These are phyloP conservation scores for Cataglyphis hispanica DNA, from an alignment of 1,140 invertebrate genomes.

Conservation along the genomic window DNA sequence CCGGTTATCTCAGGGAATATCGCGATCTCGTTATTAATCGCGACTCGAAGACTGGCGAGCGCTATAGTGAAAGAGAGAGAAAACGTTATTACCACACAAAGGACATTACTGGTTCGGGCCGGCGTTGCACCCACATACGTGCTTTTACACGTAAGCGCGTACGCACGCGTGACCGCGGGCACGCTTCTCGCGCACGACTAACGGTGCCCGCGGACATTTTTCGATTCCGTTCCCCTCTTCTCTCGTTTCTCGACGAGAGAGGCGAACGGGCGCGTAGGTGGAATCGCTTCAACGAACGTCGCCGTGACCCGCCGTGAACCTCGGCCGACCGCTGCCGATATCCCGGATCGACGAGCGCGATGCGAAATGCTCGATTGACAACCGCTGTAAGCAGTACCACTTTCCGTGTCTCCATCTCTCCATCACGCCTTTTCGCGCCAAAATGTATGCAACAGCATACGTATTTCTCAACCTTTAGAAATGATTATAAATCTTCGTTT, in stretches of 20 bases:
- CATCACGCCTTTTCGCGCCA: no score
- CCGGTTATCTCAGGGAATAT: constrained; percentile 1
- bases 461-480: neutral
- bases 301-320: constrained; percentile 75
- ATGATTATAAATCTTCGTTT: neutral
- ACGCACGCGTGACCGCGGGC: constrained; percentile 65
- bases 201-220: constrained; percentile 72
- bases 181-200: constrained; percentile 68
- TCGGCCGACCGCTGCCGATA: constrained; percentile 74
- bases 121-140: constrained; percentile 61
- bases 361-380: constrained; percentile 79
- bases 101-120: constrained; percentile 69
- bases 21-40: constrained; percentile 58
- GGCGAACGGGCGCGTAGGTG: constrained; percentile 67
- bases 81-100: constrained; percentile 63
- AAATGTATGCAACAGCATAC: neutral
- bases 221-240: constrained; percentile 62
- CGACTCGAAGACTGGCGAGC: neutral
- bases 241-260: constrained; percentile 2
- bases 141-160: constrained; percentile 60
- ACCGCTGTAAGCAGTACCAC: constrained; percentile 29
- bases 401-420: neutral
- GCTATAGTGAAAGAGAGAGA: neutral
- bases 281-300: constrained; percentile 72
- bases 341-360: constrained; percentile 76